Conservation (phyloP, 2,797 vertebrate genomes). For the Acrossocheilus wenchowensis region DNA sequence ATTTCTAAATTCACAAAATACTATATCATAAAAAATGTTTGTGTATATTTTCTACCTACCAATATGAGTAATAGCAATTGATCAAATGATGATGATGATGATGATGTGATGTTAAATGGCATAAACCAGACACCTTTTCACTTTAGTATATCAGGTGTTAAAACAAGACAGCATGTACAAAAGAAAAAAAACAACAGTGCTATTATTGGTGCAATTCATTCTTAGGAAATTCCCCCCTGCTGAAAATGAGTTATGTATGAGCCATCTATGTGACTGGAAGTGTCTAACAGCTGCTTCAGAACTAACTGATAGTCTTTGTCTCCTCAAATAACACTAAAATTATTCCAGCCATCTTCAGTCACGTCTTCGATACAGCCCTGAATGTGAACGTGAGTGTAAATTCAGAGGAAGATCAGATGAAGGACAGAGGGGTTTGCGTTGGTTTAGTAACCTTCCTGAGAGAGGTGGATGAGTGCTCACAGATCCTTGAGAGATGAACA, state of each 20-base stretch:
- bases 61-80: not conserved
- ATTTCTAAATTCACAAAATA: not conserved
- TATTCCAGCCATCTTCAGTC: conserved; percentile 15
- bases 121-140: not conserved
- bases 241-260: conserved; percentile 11
- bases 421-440: conserved; percentile 22
- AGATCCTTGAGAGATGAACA: conserved; percentile 64
- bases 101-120: not conserved
- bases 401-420: conserved; percentile 64
- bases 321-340: conserved; percentile 24
- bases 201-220: not conserved
- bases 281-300: conserved; percentile 26
- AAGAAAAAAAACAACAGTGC: not conserved
- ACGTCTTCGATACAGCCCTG: conserved; percentile 56
- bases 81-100: not conserved
- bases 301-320: conserved; percentile 22
- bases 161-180: not conserved
- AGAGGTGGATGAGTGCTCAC: conserved; percentile 68
- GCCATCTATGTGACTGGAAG: conserved; percentile 28
- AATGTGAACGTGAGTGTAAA: conserved; percentile 56
- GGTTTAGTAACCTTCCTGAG: conserved; percentile 48
- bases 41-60: not conserved
- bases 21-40: not conserved
- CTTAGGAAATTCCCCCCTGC: not conserved
- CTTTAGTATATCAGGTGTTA: not conserved